phyloP scores from a whole-genome alignment of 2,888 invertebrate species.

The Stenolophus ochropezus region DNA sequence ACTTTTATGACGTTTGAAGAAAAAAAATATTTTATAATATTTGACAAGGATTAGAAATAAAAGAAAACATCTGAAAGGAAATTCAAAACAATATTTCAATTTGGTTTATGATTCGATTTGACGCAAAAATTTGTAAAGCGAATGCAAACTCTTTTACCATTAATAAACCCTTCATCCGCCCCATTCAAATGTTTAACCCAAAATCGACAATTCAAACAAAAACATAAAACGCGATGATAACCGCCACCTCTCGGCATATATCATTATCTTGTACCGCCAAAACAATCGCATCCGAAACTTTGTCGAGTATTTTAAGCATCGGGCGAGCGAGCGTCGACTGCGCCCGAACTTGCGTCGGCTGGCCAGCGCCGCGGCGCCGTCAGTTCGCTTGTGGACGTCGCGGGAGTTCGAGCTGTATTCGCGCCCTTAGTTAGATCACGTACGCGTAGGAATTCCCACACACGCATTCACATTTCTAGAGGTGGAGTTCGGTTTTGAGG shows the following conservation, averaged over 20 bases:
- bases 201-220: not conserved
- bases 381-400: not conserved
- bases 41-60: too few species aligned
- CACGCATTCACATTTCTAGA: not conserved
- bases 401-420: not conserved
- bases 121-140: not conserved
- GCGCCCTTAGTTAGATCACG: not conserved
- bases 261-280: slow-evolving; percentile 22
- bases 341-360: slow-evolving; percentile 10
- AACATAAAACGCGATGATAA: slow-evolving; percentile 16
- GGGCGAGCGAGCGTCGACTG: slow-evolving; percentile 23
- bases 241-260: slow-evolving; percentile 1
- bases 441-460: not conserved
- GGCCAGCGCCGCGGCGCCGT: slow-evolving; percentile 14
- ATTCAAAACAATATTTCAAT: too few species aligned
- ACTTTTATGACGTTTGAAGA: too few species aligned
- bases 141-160: not conserved
- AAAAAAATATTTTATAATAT: too few species aligned
- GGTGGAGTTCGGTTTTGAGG: not conserved
- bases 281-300: slow-evolving; percentile 42
- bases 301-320: slow-evolving; percentile 50
- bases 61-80: too few species aligned
- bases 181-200: not conserved
- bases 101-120: too few species aligned
- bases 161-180: not conserved